Conservation (phyloP, 1,140 invertebrate species). For the Drosophila pachea region DNA sequence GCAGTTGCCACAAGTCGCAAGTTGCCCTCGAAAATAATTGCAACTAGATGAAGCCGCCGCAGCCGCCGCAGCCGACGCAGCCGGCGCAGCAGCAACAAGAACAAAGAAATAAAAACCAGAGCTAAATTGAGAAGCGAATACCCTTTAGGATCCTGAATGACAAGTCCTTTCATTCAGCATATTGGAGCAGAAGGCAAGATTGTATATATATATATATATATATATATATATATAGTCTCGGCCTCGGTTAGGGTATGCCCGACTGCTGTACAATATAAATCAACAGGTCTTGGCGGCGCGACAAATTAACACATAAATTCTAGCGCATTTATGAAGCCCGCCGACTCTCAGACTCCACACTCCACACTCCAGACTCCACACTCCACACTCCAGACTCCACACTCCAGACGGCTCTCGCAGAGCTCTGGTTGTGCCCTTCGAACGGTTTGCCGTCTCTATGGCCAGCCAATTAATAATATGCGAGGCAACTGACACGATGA, state of each 20-base stretch:
- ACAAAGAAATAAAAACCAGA: neutral
- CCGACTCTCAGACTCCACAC: neutral
- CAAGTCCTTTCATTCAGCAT: too few relatives aligned
- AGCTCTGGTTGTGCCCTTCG: too few relatives aligned
- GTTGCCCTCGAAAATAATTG: constrained; percentile 46
- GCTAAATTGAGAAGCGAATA: too few relatives aligned
- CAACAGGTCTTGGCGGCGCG: constrained; percentile 61
- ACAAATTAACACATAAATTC: constrained; percentile 77
- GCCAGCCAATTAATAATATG: constrained; percentile 75
- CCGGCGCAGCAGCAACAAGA: neutral
- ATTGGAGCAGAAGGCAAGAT: too few relatives aligned
- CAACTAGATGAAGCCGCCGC: neutral
- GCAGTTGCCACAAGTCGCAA: constrained; percentile 24
- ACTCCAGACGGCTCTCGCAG: neutral
- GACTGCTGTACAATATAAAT: constrained; percentile 62
- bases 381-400: neutral
- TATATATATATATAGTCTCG: neutral
- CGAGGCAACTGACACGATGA: constrained; percentile 72
- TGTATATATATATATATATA: too few relatives aligned
- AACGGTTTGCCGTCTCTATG: constrained; percentile 39
- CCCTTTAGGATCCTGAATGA: too few relatives aligned
- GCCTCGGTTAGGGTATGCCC: neutral
- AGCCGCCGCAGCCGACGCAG: too few relatives aligned
- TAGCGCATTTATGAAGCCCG: constrained; percentile 46
- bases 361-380: neutral